These are phyloP conservation scores for Tribolium madens DNA, from an alignment of 1,140 invertebrate genomes.

Conservation along the genomic window DNA sequence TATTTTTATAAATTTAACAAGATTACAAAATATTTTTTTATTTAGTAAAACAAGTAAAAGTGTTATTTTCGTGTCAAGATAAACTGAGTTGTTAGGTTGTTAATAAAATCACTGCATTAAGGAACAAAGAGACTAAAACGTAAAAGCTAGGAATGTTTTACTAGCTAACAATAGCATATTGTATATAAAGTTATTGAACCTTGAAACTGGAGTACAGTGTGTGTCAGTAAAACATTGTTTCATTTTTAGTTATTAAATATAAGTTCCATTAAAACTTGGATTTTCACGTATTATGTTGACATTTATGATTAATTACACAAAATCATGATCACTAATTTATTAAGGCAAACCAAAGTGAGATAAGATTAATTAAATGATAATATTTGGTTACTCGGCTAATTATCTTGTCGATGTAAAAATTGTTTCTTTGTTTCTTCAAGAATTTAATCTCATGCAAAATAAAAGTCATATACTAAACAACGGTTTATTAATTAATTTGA, in stretches of 20 bases:
- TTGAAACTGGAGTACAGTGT: not conserved
- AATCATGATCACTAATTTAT: constrained; percentile 5
- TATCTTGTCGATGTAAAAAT: not conserved
- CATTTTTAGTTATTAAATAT: not conserved
- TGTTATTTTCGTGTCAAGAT: not conserved
- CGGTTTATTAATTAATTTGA: not conserved
- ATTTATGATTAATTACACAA: constrained; percentile 1
- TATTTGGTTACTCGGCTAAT: not conserved
- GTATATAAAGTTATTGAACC: not conserved
- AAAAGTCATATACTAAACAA: not conserved
- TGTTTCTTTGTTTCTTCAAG: too few species aligned
- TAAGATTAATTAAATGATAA: constrained; percentile 26
- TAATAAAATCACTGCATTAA: not conserved
- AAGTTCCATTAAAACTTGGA: not conserved
- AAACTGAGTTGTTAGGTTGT: not conserved
- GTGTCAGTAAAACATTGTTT: not conserved
- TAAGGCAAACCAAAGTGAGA: not conserved
- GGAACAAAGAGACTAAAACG: not conserved
- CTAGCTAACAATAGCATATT: not conserved
- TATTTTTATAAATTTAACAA: too few species aligned
- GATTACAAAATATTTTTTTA: too few species aligned
- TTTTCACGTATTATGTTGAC: not conserved
- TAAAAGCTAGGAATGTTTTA: not conserved
- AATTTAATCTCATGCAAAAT: not conserved
- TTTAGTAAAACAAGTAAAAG: not conserved